These are phyloP conservation scores for Xerus inauris DNA, from an alignment of 2,113 vertebrate genomes.

Conservation along the genomic window DNA sequence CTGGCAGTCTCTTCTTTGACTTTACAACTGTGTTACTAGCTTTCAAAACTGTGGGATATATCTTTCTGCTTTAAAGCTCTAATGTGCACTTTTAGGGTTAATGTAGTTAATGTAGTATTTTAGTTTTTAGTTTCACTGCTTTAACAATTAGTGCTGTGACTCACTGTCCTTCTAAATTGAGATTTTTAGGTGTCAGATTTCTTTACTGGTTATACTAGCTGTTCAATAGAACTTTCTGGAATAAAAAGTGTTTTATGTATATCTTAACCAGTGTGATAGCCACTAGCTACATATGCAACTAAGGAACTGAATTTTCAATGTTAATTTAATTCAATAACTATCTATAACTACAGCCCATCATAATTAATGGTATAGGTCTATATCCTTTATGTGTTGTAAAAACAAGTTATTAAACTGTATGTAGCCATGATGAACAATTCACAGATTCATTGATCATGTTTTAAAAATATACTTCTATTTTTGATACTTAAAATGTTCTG, in stretches of 20 bases:
- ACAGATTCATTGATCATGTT: neutral
- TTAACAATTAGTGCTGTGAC: neutral
- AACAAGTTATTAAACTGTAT: neutral
- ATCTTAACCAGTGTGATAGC: neutral
- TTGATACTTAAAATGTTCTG: neutral
- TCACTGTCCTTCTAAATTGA: conserved; percentile 21
- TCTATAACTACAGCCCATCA: neutral
- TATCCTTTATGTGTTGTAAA: neutral
- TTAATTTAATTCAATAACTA: conserved; percentile 3
- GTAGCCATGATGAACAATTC: neutral
- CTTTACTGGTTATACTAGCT: neutral
- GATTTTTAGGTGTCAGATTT: neutral
- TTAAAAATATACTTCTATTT: neutral
- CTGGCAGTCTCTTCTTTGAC: neutral
- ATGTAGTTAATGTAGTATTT: neutral
- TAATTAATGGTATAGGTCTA: neutral
- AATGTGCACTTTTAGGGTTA: neutral
- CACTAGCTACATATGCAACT: neutral
- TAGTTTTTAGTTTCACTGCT: neutral
- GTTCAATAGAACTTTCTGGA: neutral
- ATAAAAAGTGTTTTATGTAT: neutral
- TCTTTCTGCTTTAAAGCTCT: neutral
- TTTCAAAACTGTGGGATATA: neutral
- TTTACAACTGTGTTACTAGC: neutral
- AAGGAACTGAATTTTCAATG: neutral